These are phyloP conservation scores for Bombus consobrinus DNA, from an alignment of 1,140 invertebrate species.

Conservation along the genomic window DNA sequence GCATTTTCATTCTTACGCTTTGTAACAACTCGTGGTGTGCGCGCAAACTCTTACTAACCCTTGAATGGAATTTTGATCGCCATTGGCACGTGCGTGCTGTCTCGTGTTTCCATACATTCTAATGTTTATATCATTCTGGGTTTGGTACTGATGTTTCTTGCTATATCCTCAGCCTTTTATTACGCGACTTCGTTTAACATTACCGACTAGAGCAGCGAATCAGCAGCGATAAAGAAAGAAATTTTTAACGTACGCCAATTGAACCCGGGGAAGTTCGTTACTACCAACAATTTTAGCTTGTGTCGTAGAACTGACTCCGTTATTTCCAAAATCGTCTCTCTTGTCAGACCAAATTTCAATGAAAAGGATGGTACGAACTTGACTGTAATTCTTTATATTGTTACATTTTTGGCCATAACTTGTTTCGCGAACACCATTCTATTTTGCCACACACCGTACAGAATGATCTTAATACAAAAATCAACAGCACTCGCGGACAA, in stretches of 20 bases:
- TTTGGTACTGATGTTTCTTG: slow-evolving; percentile 66
- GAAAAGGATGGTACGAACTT: slow-evolving; percentile 58
- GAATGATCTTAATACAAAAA: slow-evolving; percentile 59
- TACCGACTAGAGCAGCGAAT: slow-evolving; percentile 43
- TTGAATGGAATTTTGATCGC: slow-evolving; percentile 59
- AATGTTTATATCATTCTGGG: slow-evolving; percentile 58
- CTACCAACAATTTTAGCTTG: slow-evolving; percentile 62
- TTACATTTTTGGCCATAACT: slow-evolving; percentile 59
- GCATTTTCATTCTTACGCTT: neutral
- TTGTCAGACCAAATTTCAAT: slow-evolving; percentile 71
- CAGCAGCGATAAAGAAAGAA: slow-evolving; percentile 65
- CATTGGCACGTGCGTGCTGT: slow-evolving; percentile 64
- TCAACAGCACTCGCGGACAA: slow-evolving; percentile 51
- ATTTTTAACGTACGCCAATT: slow-evolving; percentile 65
- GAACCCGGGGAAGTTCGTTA: slow-evolving; percentile 57
- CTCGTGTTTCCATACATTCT: slow-evolving; percentile 52
- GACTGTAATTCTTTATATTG: slow-evolving; percentile 67
- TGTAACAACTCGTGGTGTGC: too few species aligned
- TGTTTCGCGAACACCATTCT: slow-evolving; percentile 65
- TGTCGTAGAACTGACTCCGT: slow-evolving; percentile 65
- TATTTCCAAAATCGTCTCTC: slow-evolving; percentile 65
- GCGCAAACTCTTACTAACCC: too few species aligned
- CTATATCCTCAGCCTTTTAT: slow-evolving; percentile 69
- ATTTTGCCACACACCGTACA: slow-evolving; percentile 71
- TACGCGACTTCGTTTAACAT: slow-evolving; percentile 71